These are phyloP conservation scores for Cygnus atratus DNA, from an alignment of 2,113 vertebrate genomes.

Conservation along the genomic window DNA sequence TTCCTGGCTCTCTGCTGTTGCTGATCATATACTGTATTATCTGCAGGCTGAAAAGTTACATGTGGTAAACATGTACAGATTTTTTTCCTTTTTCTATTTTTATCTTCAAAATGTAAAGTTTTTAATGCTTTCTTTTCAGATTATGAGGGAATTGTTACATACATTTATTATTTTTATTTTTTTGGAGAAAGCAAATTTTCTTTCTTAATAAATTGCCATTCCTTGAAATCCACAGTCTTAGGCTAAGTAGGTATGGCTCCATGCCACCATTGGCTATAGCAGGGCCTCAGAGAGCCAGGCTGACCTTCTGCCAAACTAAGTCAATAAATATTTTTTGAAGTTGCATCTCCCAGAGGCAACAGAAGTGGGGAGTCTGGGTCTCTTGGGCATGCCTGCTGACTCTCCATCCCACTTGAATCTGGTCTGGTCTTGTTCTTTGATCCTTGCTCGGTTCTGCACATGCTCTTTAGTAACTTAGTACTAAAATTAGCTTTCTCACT, in stretches of 20 bases:
- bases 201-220: not conserved
- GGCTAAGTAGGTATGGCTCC: not conserved
- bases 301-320: not conserved
- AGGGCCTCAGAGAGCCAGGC: not conserved
- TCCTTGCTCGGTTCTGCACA: not conserved
- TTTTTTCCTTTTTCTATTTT: not conserved
- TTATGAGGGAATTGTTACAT: not conserved
- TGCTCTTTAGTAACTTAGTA: not conserved
- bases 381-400: not conserved
- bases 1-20: not conserved
- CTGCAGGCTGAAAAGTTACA: not conserved
- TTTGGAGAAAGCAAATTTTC: not conserved
- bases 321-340: not conserved
- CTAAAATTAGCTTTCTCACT: not conserved
- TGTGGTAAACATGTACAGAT: not conserved
- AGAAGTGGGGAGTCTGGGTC: not conserved
- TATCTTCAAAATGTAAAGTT: not conserved
- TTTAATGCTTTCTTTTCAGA: not conserved
- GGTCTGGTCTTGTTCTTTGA: not conserved
- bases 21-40: not conserved
- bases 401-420: not conserved
- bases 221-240: too few relatives aligned
- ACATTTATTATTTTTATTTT: not conserved
- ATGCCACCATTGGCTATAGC: not conserved
- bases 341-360: not conserved